Evolutionary conservation across 2,113 vertebrate genomes (phyloP).

Genomic region (Pipra filicauda): DNA sequence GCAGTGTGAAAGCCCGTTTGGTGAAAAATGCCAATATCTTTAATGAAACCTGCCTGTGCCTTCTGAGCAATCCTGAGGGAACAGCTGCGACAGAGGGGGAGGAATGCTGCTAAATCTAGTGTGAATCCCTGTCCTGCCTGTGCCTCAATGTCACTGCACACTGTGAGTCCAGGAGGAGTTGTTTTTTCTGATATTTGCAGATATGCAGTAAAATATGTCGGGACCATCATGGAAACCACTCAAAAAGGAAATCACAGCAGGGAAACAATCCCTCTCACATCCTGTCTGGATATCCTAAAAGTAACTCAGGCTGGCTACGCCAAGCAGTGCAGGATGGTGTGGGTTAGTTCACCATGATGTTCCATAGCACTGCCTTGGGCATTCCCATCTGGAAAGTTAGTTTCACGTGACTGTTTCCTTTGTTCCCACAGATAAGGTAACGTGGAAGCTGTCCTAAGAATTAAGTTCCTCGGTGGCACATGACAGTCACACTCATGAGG

Average conservation of each 20-base stretch:
- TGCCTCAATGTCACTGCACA: rapidly evolving
- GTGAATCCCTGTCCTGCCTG: neutral
- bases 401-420: neutral
- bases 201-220: neutral
- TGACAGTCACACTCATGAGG: rapidly evolving
- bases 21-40: neutral
- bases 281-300: neutral
- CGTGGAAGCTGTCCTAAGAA: neutral
- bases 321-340: too few species aligned
- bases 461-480: neutral
- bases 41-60: neutral
- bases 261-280: neutral
- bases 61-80: neutral
- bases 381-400: neutral
- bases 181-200: neutral
- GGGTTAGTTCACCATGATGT: neutral
- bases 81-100: neutral
- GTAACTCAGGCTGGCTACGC: neutral
- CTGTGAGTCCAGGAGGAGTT: neutral
- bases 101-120: neutral
- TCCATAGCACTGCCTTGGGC: neutral
- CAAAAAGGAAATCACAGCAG: neutral
- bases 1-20: neutral
- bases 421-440: neutral
- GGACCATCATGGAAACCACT: neutral